Conservation (phyloP, 2,888 invertebrate genomes). For the Dugesia japonica region DNA sequence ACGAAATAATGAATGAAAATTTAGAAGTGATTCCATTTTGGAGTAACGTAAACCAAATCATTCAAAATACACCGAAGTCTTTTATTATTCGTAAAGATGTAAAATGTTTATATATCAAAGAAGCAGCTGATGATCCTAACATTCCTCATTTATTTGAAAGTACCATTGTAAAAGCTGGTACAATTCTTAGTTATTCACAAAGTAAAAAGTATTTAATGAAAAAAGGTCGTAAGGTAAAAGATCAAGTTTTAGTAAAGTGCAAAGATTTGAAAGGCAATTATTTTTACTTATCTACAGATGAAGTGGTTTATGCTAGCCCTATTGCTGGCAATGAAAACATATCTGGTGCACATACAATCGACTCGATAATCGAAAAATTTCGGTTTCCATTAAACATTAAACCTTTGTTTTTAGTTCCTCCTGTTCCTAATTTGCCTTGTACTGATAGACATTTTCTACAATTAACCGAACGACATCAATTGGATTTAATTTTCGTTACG, state of each 20-base stretch:
- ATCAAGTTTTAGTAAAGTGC: slow-evolving; percentile 27
- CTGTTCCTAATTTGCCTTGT: slow-evolving; percentile 21
- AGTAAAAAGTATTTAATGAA: slow-evolving; percentile 24
- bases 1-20: slow-evolving; percentile 33
- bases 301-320: slow-evolving; percentile 23
- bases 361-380: slow-evolving; percentile 31
- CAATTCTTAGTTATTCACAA: neutral
- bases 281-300: slow-evolving; percentile 24
- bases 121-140: neutral
- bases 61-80: slow-evolving; percentile 25
- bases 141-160: neutral
- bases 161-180: slow-evolving; percentile 7
- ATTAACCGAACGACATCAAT: slow-evolving; percentile 22
- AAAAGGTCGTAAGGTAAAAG: slow-evolving; percentile 31
- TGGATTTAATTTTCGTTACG: slow-evolving; percentile 32
- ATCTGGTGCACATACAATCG: slow-evolving; percentile 31
- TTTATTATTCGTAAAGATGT: slow-evolving; percentile 28
- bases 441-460: slow-evolving; percentile 33
- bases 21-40: slow-evolving; percentile 26
- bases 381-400: slow-evolving; percentile 28
- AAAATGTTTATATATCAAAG: neutral
- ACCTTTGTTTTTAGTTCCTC: slow-evolving; percentile 25
- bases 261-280: slow-evolving; percentile 23
- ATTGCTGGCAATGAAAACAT: slow-evolving; percentile 31
- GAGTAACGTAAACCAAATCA: slow-evolving; percentile 29